phyloP scores from a whole-genome alignment of 1,140 invertebrate species.

The Drosophila funebris region DNA sequence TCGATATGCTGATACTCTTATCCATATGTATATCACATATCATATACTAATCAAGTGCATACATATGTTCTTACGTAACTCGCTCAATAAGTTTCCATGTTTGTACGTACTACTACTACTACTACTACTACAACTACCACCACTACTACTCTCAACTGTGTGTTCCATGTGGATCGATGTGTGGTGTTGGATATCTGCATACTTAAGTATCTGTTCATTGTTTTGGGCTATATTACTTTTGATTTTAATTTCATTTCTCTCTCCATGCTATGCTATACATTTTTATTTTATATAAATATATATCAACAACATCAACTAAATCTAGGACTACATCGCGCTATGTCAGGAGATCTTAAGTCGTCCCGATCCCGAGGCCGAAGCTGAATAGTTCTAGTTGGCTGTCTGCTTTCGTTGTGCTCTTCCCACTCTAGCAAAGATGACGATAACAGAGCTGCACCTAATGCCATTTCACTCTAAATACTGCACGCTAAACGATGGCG shows the following conservation, averaged over 20 bases:
- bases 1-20: not conserved
- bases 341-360: slow-evolving; percentile 83
- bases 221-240: slow-evolving; percentile 35
- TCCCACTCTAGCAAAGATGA: slow-evolving; percentile 10
- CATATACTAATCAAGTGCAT: not conserved
- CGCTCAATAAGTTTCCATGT: slow-evolving; percentile 1
- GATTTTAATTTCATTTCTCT: slow-evolving; percentile 30
- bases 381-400: slow-evolving; percentile 40
- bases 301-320: slow-evolving; percentile 31
- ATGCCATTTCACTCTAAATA: slow-evolving; percentile 35
- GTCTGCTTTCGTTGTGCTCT: slow-evolving; percentile 5
- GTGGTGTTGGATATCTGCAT: slow-evolving; percentile 1
- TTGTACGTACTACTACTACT: not conserved
- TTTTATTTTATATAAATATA: slow-evolving; percentile 14
- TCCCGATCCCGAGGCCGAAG: slow-evolving; percentile 79
- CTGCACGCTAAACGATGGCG: not conserved
- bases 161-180: slow-evolving; percentile 23
- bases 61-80: not conserved
- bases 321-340: slow-evolving; percentile 81
- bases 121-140: too few species aligned
- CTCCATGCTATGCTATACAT: slow-evolving; percentile 34
- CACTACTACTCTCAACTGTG: slow-evolving; percentile 9
- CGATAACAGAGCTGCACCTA: slow-evolving; percentile 9
- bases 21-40: not conserved
- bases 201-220: slow-evolving; percentile 28